Base-by-base conservation (phyloP, 2,888 invertebrate genomes). In the Oegoconia quadripuncta region DNA sequence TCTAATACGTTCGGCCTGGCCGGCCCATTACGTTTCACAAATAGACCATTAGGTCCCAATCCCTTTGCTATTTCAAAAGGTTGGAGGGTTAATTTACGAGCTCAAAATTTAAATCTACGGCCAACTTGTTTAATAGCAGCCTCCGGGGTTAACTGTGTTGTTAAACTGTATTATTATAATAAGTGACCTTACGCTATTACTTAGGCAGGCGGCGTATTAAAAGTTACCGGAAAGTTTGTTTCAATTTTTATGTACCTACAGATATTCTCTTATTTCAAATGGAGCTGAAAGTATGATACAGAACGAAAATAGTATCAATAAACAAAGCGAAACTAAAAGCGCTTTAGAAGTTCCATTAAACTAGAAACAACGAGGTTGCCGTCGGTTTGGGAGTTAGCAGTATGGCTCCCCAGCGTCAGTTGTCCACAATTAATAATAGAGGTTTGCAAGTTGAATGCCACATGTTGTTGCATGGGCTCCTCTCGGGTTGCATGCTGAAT, bases 61-160 rank as follows among this genome's bases (percentile, higher is more conserved):
- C 84, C 83, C 82, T 83, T 82, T 72, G 81, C 86, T 80, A 82
- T 84, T 84, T 80, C 81, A 79, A 82, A 84, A 84, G 86, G 84
- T 82, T 80, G 84, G 78, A 79, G 84, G 86, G 83, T 84, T 83
- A 87, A 83, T 84, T 86, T 87, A 86, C 71, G 81, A 82, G 81
- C 83, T 82, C 77, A 81, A 84, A 84, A 87, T 83, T 83, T 87
- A 84, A 86, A 86, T 86, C 82, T 84, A 84, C 79, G 76, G 69
- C 71, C 74, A 79, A 81, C 77, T 83, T 81, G 78, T 78, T 77
- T 80, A 79, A 83, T 77, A 71, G 74, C 69, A 74, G 74, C 76
- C 74, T 72, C 61, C 11, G 70, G 78, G 75, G 80, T 79, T 79
- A 79, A 80, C 74, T 81, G 66, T 73, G 75, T 74, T 80, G 76